Evolutionary conservation across 2,888 invertebrate species (phyloP), one percentile per base, ranked within the genome.

Genomic region (Eilema griseolum): DNA sequence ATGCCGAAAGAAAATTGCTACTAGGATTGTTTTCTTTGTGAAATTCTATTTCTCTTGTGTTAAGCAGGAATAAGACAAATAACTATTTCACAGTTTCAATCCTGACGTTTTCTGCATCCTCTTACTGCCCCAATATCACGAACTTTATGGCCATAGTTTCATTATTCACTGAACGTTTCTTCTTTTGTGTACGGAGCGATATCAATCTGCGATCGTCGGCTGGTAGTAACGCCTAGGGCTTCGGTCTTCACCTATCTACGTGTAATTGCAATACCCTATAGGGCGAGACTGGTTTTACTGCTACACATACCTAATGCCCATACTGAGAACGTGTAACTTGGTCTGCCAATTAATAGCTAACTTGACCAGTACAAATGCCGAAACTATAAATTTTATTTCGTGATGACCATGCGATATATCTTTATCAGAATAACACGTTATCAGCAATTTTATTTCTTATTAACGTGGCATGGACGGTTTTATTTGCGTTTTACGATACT

Each of bases 161-260:
- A 92, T 92, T 93, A 93, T 93, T 93, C 93, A 90, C 87, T 86
- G 85, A 88, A 84, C 89, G 91, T 92, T 90, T 87, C 85, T 89
- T 90, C 91, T 93, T 93, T 92, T 92, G 91, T 93, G 89, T 90
- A 87, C 88, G 84, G 85, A 83, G 84, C 90, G 91, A 93, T 93
- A 93, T 93, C 92, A 93, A 94, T 93, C 93, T 92, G 82, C 88
- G 89, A 89, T 91, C 88, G 88, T 85, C 85, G 84, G 86, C 80
- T 83, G 79, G 84, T 86, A 87, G 88, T 86, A 88, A 89, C 88
- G 90, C 91, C 90, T 88, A 86, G 85, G 89, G 90, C 89, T 84
- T 79, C 81, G 82, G 82, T 88, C 88, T 87, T 90, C 90, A 90
- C 88, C 85, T 87, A 89, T 85, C 88, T 86, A 87, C 86, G 83